Evolutionary conservation across 2,797 vertebrate genomes (phyloP).

Genomic region (Neolamprologus multifasciatus): DNA sequence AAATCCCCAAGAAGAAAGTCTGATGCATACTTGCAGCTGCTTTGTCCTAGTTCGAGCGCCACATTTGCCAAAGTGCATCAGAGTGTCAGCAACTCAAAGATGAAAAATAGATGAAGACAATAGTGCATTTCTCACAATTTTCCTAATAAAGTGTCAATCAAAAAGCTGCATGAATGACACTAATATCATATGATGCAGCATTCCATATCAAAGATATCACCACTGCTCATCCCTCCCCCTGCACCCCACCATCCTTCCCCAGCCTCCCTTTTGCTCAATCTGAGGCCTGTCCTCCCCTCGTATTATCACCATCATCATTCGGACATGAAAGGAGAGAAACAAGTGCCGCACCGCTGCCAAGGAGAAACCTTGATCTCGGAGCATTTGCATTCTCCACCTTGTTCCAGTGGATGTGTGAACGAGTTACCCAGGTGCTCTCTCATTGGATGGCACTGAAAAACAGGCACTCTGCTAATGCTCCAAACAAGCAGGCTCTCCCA

Average conservation of each 20-base stretch:
- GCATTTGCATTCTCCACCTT: slow-evolving; percentile 67
- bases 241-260: slow-evolving; percentile 36
- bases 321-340: slow-evolving; percentile 62
- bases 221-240: slow-evolving; percentile 33
- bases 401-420: slow-evolving; percentile 44
- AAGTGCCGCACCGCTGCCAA: slow-evolving; percentile 59
- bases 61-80: slow-evolving; percentile 44
- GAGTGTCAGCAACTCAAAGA: slow-evolving; percentile 49
- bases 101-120: slow-evolving; percentile 53
- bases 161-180: slow-evolving; percentile 40
- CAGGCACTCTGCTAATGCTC: slow-evolving; percentile 56
- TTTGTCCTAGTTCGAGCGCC: slow-evolving; percentile 41
- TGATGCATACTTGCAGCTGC: background rate
- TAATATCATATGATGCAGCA: slow-evolving; percentile 62
- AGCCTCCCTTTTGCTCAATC: slow-evolving; percentile 43
- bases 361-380: slow-evolving; percentile 67
- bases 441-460: slow-evolving; percentile 58
- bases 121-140: slow-evolving; percentile 42
- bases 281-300: slow-evolving; percentile 50
- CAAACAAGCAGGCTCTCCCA: slow-evolving; percentile 19
- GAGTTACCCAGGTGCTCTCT: slow-evolving; percentile 43
- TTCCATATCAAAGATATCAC: slow-evolving; percentile 60
- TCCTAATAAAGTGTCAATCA: slow-evolving; percentile 63
- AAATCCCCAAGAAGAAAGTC: background rate
- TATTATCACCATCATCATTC: slow-evolving; percentile 63